A percentile compares a stretch with the other conserved stretches of the same genome.
Evolutionary conservation across 1,140 invertebrate species (phyloP).

Genomic region (Trichogramma pretiosum): DNA sequence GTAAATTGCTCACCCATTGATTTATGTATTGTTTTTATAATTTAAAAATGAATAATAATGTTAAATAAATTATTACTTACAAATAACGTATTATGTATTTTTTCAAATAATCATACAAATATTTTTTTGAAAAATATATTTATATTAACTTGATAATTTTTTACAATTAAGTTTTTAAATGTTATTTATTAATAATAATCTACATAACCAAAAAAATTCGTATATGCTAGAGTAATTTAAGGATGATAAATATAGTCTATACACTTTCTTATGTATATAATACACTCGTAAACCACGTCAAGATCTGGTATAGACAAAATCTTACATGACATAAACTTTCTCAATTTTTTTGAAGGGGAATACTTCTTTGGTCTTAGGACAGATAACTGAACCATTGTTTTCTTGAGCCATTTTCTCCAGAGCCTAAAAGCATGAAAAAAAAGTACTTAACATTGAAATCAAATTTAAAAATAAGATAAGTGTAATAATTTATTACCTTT

Average conservation of each 20-base stretch:
- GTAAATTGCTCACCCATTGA: no score
- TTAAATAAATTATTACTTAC: constrained; percentile 20
- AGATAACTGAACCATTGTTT: constrained; percentile 80
- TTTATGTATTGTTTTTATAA: no score
- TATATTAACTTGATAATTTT: constrained; percentile 18
- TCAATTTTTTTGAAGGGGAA: constrained; percentile 84
- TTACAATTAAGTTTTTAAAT: constrained; percentile 18
- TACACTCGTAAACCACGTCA: constrained; percentile 25
- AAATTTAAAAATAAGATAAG: constrained; percentile 6
- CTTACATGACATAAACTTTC: constrained; percentile 93
- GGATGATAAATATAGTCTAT: no score
- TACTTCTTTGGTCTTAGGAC: constrained; percentile 84
- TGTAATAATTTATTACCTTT: constrained; percentile 51
- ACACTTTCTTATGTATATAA: constrained; percentile 20
- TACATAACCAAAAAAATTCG: constrained; percentile 13
- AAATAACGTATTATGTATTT: constrained; percentile 14
- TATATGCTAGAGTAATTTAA: no score
- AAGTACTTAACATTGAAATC: neutral
- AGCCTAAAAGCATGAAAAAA: constrained; percentile 50
- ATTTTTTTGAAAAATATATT: constrained; percentile 17
- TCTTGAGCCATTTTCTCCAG: constrained; percentile 79
- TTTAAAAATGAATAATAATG: no score
- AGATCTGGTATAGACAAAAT: no score
- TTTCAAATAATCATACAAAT: constrained; percentile 7
- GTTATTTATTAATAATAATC: constrained; percentile 8